Conservation (phyloP, 2,888 invertebrate species). For the Aleiodes leptofemur region DNA sequence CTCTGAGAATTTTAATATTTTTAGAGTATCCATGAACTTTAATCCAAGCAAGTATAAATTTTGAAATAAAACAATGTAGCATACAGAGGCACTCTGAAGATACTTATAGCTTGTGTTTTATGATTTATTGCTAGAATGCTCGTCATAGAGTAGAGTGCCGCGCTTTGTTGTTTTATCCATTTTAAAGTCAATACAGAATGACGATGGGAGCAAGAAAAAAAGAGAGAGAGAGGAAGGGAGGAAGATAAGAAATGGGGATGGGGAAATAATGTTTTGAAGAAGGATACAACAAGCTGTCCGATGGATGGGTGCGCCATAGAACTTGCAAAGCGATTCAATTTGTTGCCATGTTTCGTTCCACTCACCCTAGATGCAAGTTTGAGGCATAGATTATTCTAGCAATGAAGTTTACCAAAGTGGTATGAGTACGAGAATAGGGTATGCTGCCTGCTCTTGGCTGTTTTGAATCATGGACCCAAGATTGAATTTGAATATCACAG, state of each 20-base stretch:
- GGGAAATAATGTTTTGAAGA: conserved; percentile 49
- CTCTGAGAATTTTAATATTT: background rate
- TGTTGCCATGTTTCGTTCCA: conserved; percentile 28
- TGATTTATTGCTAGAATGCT: too few relatives aligned
- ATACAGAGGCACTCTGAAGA: background rate
- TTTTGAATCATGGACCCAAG: conserved; percentile 33
- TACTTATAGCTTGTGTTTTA: background rate
- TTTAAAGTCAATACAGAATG: conserved; percentile 1
- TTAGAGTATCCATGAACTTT: background rate
- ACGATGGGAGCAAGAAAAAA: too few relatives aligned
- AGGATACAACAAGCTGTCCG: conserved; percentile 19
- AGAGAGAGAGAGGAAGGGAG: too few relatives aligned
- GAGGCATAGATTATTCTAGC: conserved; percentile 43
- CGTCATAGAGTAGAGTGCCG: too few relatives aligned
- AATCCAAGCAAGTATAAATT: too few relatives aligned
- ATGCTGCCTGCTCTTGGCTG: background rate
- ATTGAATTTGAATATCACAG: conserved; percentile 41
- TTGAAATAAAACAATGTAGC: background rate
- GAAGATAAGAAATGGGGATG: conserved; percentile 37
- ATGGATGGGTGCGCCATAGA: conserved; percentile 1
- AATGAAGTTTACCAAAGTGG: conserved; percentile 41
- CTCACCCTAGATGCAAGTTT: conserved; percentile 38
- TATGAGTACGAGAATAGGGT: background rate
- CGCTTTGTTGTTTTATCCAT: conserved; percentile 2
- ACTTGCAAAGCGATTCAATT: conserved; percentile 44